phyloP scores from a whole-genome alignment of 2,888 invertebrate genomes.

The Philhelius pedissequus region DNA sequence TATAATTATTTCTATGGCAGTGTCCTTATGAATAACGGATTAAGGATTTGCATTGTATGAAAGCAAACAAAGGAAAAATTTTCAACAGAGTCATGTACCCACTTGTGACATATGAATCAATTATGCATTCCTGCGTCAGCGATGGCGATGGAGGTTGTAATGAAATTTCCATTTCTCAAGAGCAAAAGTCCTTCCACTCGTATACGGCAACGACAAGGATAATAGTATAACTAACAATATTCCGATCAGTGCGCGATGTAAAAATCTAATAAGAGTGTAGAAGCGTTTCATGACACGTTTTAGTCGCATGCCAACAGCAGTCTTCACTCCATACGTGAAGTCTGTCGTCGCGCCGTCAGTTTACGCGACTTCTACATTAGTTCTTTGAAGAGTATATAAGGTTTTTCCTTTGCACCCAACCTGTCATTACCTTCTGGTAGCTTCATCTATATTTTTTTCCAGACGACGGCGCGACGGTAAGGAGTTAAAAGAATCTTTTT shows the following conservation, averaged over 20 bases:
- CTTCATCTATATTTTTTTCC: conserved; percentile 11
- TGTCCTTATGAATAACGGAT: background rate
- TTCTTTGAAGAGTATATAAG: background rate
- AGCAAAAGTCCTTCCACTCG: background rate
- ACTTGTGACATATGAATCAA: conserved; percentile 32
- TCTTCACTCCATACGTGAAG: conserved; percentile 30
- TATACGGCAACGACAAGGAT: background rate
- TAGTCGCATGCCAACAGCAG: conserved; percentile 60
- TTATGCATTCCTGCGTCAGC: conserved; percentile 36
- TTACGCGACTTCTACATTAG: conserved; percentile 16
- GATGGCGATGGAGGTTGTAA: background rate
- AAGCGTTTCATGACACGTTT: conserved; percentile 53
- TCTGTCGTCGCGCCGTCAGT: background rate
- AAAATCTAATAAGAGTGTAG: conserved; percentile 47
- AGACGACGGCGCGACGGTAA: too few relatives aligned
- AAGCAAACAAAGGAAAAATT: background rate
- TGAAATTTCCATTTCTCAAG: conserved; percentile 15
- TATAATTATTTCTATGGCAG: background rate
- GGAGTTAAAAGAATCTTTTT: conserved; percentile 10
- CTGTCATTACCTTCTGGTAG: conserved; percentile 54
- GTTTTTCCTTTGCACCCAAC: background rate
- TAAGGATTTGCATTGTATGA: conserved; percentile 13
- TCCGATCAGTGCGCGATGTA: conserved; percentile 22
- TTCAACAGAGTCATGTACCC: background rate
- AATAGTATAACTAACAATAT: conserved; percentile 22